Conservation (phyloP, 2,888 invertebrate genomes). For the Himalopsyche anomala region DNA sequence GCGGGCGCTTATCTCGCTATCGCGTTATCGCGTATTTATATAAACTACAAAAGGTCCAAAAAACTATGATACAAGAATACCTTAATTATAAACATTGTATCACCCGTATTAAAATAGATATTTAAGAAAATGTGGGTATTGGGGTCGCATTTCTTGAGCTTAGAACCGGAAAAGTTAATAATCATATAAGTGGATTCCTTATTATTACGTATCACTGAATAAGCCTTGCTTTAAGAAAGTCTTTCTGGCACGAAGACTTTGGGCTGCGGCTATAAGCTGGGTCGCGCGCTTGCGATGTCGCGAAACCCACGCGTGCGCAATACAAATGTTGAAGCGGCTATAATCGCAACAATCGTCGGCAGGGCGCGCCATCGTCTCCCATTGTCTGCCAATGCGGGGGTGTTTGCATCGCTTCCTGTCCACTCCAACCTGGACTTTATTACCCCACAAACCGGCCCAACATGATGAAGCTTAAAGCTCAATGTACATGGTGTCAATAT, state of each 20-base stretch:
- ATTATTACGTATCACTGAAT: too few species aligned
- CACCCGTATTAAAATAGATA: too few species aligned
- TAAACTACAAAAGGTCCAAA: too few species aligned
- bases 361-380: constrained; percentile 62
- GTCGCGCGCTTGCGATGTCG: constrained; percentile 42
- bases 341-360: constrained; percentile 62
- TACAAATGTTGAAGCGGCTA: constrained; percentile 55
- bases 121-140: too few species aligned
- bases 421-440: constrained; percentile 60
- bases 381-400: constrained; percentile 64
- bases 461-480: constrained; percentile 35
- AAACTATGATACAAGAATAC: too few species aligned
- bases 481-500: background rate
- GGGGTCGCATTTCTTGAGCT: too few species aligned
- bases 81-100: too few species aligned
- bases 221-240: too few species aligned
- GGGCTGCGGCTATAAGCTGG: constrained; percentile 6
- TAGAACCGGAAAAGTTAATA: too few species aligned
- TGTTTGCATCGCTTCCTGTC: constrained; percentile 60
- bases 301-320: constrained; percentile 49
- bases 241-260: background rate
- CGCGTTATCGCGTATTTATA: too few species aligned
- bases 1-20: too few species aligned
- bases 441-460: constrained; percentile 47
- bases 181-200: too few species aligned